Evolutionary conservation across 1,140 invertebrate species (phyloP), one percentile per base, ranked within the genome.

Genomic region (Akabosia matsudoensis): DNA sequence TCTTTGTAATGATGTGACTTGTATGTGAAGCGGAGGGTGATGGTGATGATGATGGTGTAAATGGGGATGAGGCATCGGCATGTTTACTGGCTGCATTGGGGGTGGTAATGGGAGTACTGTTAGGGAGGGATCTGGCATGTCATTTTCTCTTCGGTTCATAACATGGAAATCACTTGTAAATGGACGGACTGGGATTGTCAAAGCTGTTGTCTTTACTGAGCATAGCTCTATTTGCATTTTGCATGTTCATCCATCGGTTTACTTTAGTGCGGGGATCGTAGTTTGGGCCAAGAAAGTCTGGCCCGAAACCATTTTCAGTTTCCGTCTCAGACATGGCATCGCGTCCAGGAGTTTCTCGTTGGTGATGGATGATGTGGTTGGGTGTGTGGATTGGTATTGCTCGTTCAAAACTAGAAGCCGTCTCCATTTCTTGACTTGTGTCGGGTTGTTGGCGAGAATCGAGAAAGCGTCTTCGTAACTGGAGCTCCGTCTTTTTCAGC

Each of bases 201-300:
- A 67, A 67, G 31, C 61, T 67, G 70, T 45, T 18, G 13, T 72
- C 70, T n/a, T 24, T 24, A 22, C 33, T 45, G 14, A 45, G 73
- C 37, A 28, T 28, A 52, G 33, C 3, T 18, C 24, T 3, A 3
- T 30, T 33, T 24, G 51, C 52, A 24, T 76, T 77, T 45, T 79
- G 78, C 73, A 78, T 71, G 30, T 76, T 76, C 80, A 81, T 81
- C 80, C 80, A 81, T 13, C 80, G 71, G 61, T 61, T 79, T 28
- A 81, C 80, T 78, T 81, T 81, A 24, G 80, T 81, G 28, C 76
- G n/a, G 1, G 80, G 80, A 33, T 81, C 76, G 24, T 79, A 79
- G 56, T 81, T 81, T 13, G 80, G 80, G 2, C 78, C 76, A 0
- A 81, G 73, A 33, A 81, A 81, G 26, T 81, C 78, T 10, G 80